Conservation (phyloP, 2,113 vertebrate species). For the Cavia aperea region DNA sequence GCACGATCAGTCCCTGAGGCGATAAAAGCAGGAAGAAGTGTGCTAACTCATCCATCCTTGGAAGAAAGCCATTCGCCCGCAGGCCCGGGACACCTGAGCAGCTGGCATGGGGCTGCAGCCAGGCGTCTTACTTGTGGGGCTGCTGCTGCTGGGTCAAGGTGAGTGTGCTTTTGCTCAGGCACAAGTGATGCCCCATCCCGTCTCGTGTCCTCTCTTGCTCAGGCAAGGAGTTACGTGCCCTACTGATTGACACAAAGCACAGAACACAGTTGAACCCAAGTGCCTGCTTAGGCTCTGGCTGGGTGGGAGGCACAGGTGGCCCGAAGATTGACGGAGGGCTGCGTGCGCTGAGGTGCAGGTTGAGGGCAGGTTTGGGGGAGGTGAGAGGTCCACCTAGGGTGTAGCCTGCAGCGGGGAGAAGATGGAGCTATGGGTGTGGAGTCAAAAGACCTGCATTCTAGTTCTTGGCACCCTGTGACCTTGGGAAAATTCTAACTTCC, state of each 20-base stretch:
- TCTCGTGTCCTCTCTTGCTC: fast-evolving
- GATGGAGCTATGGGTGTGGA: not conserved
- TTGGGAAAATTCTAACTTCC: not conserved
- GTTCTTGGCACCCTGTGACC: not conserved
- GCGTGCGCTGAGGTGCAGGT: fast-evolving
- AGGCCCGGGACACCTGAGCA: not conserved
- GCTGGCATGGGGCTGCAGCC: slow-evolving; percentile 7
- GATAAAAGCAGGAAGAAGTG: slow-evolving; percentile 41
- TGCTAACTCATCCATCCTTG: not conserved
- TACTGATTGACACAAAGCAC: not conserved
- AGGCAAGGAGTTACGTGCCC: not conserved
- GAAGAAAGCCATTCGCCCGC: not conserved
- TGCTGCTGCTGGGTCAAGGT: slow-evolving; percentile 56
- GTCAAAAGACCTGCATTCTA: not conserved
- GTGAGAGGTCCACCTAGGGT: fast-evolving
- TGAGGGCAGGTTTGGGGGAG: not conserved
- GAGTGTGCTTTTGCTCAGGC: not conserved
- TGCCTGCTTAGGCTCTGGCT: not conserved
- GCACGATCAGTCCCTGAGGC: slow-evolving; percentile 28
- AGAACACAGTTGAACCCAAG: not conserved
- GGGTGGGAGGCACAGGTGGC: not conserved
- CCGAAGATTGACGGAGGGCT: not conserved
- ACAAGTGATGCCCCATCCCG: not conserved
- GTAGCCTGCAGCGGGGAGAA: fast-evolving
- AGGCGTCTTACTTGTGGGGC: not conserved